phyloP scores from a whole-genome alignment of 1,140 invertebrate species.

The Calephelis nemesis region DNA sequence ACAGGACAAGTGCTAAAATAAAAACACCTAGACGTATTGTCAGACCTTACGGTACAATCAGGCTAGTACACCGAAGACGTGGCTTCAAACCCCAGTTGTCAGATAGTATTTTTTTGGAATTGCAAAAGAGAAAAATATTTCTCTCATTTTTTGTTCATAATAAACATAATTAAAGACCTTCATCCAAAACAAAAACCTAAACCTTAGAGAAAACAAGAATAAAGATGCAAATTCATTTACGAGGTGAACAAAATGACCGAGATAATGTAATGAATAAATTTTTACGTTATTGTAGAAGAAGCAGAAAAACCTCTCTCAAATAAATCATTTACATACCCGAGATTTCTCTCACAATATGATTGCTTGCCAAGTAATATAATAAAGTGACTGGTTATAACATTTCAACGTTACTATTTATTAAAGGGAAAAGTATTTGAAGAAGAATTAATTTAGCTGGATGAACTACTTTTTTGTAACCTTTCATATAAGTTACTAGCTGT shows the following conservation, averaged over 20 bases:
- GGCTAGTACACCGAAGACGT: too few species aligned
- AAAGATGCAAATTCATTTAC: constrained; percentile 7
- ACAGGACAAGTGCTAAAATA: too few species aligned
- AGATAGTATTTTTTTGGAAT: too few species aligned
- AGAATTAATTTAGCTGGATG: background rate
- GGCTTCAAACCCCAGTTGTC: too few species aligned
- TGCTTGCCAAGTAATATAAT: constrained; percentile 17
- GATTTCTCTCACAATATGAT: constrained; percentile 8
- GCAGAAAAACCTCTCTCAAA: constrained; percentile 11
- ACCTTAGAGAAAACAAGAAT: constrained; percentile 2
- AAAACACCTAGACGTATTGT: too few species aligned
- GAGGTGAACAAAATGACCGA: constrained; percentile 16
- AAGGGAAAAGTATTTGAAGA: background rate
- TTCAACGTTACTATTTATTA: constrained; percentile 2
- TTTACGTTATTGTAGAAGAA: background rate
- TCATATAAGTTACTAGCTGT: too few species aligned
- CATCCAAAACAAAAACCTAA: background rate
- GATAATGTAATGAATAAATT: constrained; percentile 12
- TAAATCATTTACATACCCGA: constrained; percentile 11
- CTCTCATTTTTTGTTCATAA: too few species aligned
- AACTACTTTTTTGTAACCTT: too few species aligned
- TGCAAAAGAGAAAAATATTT: too few species aligned
- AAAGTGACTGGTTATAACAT: constrained; percentile 1
- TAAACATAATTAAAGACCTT: too few species aligned
- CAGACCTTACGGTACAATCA: too few species aligned